These are phyloP conservation scores for Pituophis catenifer DNA, from an alignment of 2,113 vertebrate genomes.

Conservation along the genomic window DNA sequence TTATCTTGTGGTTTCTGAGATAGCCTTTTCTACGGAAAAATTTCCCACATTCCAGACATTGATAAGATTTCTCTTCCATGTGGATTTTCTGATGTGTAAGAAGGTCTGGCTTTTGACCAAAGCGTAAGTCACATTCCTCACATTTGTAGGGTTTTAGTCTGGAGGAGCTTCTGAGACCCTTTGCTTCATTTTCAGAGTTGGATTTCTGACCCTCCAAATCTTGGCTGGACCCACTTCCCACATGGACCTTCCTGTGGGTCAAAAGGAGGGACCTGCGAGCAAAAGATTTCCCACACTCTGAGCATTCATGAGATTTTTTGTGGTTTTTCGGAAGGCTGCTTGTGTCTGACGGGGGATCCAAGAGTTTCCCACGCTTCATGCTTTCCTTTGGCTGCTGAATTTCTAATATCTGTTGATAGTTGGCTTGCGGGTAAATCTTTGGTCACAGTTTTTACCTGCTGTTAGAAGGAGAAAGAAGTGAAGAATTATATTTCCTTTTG, in stretches of 20 bases:
- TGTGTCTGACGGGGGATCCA: background rate
- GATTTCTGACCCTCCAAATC: background rate
- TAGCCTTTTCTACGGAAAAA: background rate
- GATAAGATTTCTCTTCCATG: background rate
- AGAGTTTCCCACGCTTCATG: background rate
- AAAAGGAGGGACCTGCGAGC: background rate
- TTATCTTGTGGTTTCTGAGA: background rate
- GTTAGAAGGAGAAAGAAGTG: background rate
- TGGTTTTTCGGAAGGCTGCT: background rate
- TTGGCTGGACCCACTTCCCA: no score
- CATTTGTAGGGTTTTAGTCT: background rate
- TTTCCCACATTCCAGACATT: background rate
- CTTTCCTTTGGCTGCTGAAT: no score
- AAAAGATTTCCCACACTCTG: background rate
- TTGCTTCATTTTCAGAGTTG: accelerated
- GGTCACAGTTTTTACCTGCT: background rate
- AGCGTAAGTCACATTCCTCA: background rate
- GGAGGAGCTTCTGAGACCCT: background rate
- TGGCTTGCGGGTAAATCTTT: background rate
- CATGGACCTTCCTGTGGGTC: background rate
- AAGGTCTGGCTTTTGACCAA: background rate
- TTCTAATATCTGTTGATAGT: background rate
- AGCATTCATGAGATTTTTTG: background rate
- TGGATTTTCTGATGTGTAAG: background rate
- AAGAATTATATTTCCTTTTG: background rate